Evolutionary conservation across 2,113 vertebrate species (phyloP).

Genomic region (Petrocephalus microphthalmus): DNA sequence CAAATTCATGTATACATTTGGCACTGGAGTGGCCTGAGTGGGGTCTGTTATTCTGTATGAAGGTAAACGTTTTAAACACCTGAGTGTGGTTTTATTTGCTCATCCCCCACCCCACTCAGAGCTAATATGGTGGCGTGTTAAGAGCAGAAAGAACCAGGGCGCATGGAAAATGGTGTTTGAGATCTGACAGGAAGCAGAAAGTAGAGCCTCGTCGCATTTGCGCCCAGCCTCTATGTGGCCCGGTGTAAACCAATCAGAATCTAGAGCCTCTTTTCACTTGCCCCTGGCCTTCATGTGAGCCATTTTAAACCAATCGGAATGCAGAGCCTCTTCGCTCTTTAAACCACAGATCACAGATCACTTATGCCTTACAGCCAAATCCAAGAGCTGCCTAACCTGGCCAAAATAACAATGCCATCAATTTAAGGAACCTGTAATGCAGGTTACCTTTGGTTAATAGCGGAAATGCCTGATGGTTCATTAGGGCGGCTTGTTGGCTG

Average conservation of each 20-base stretch:
- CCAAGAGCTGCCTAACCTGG: slow-evolving; percentile 31
- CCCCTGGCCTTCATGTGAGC: background rate
- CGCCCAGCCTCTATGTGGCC: background rate
- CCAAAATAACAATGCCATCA: slow-evolving; percentile 10
- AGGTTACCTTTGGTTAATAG: background rate
- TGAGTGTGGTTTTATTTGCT: background rate
- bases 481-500: background rate
- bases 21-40: background rate
- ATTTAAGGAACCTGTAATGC: background rate
- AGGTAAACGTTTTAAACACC: background rate
- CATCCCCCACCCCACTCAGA: background rate
- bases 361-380: slow-evolving; percentile 20
- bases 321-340: background rate
- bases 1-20: background rate
- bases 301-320: slow-evolving; percentile 26
- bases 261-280: background rate
- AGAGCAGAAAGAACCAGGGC: background rate
- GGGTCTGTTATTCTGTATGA: background rate
- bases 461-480: background rate
- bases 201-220: background rate
- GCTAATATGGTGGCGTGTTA: background rate
- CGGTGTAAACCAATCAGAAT: background rate
- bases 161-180: background rate
- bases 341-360: background rate
- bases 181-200: background rate